Percentiles rank a stretch among this genome's conserved stretches.
phyloP scores from a whole-genome alignment of 2,888 invertebrate species.

The Athrips mouffetella region DNA sequence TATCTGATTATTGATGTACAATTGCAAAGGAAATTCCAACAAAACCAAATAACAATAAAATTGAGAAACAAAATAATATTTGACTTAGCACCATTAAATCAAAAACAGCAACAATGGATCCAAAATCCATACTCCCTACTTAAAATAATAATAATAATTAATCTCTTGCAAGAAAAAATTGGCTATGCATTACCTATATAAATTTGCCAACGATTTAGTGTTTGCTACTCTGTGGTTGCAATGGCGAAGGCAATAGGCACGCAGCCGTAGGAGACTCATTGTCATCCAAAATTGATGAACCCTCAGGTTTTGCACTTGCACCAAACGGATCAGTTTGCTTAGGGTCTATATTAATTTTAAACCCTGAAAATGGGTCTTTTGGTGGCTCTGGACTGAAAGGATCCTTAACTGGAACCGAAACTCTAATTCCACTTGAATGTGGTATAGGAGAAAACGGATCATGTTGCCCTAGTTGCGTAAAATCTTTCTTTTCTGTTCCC shows the following conservation, averaged over 20 bases:
- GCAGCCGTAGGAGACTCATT: slow-evolving; percentile 63
- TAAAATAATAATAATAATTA: too few relatives aligned
- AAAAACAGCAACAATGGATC: background rate
- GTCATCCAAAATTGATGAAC: slow-evolving; percentile 59
- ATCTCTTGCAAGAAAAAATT: too few relatives aligned
- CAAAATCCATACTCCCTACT: too few relatives aligned
- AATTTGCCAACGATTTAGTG: slow-evolving; percentile 2
- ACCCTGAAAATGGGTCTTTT: background rate
- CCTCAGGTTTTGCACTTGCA: slow-evolving; percentile 27
- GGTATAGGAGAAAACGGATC: slow-evolving; percentile 12
- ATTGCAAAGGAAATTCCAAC: background rate
- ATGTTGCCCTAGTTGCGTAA: background rate
- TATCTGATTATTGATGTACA: background rate
- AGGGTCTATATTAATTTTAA: background rate
- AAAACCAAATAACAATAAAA: background rate
- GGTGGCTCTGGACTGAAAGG: slow-evolving; percentile 6
- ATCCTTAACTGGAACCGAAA: background rate
- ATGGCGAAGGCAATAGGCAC: slow-evolving; percentile 77
- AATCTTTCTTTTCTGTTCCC: slow-evolving; percentile 4
- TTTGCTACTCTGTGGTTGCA: slow-evolving; percentile 71
- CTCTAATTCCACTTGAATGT: background rate
- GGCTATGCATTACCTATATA: background rate
- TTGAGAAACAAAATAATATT: background rate
- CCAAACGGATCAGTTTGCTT: slow-evolving; percentile 28
- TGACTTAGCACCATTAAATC: slow-evolving; percentile 5